Base-by-base conservation (phyloP, 53 echinoderm and acorn worm genomes). In the Temnopleurus reevesii region DNA sequence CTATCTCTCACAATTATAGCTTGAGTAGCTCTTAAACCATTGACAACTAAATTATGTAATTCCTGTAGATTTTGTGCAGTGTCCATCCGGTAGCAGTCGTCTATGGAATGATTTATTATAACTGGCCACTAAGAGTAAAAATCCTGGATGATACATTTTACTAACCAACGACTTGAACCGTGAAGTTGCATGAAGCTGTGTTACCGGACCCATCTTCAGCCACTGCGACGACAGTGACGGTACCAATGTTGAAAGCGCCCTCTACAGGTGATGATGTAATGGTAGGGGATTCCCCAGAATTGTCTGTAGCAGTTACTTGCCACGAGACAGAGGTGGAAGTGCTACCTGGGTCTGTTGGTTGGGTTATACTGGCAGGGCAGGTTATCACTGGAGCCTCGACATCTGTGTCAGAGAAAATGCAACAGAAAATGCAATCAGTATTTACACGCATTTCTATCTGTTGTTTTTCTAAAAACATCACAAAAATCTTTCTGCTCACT, bases 251-350 rank as follows among this genome's bases (percentile, higher is more conserved):
- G 8, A 53, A 33, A 12, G 28, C 15, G 18, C 88, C 88, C 19
- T 51, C 66, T 51, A 5, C n/a, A 7, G 34, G 53, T 12, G 49
- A 29, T 31, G 66, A 66, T 19, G 88, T 87, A 47, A 71, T 53
- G 65, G 76, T 53, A 9, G 71, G 66, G 49, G 88, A 33, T 12
- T 47, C 49, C 65, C 88, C 88, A 4, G 88, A 87, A 49, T 87
- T 87, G 21, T 87, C 88, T n/a, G 71, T 53, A 4, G 71, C 71
- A 15, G 71, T 66, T 12, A 53, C 36, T 17, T 64, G 27, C 88
- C 88, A 87, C 13, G 88, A 47, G 88, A 87, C 88, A 27, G 45
- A 19, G 19, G 88, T 31, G 35, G 71, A 33, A 0, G 71, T 7
- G n/a, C 31, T 34, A 3, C 88, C 88, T 3, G 8, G 49, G 65